phyloP scores from a whole-genome alignment of 2,797 vertebrate genomes.

The Smutsia gigantea region DNA sequence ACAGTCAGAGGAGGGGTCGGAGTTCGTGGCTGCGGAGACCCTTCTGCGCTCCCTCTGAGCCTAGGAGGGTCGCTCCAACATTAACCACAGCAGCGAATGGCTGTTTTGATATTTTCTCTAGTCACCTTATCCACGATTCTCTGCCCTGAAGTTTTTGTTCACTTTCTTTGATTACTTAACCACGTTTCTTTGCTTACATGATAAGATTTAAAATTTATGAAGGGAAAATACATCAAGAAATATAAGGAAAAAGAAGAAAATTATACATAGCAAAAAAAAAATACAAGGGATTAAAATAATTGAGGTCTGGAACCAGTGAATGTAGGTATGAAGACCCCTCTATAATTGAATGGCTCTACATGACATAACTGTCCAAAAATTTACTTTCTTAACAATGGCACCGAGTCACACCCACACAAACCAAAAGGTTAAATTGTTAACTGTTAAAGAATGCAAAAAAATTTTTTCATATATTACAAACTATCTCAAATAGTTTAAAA shows the following conservation, averaged over 20 bases:
- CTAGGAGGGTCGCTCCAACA: not conserved
- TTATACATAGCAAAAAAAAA: not conserved
- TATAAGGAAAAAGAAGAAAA: not conserved
- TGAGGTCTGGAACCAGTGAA: not conserved
- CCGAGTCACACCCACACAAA: not conserved
- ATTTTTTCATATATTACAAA: not conserved
- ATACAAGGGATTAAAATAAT: too few species aligned
- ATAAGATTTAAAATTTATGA: not conserved
- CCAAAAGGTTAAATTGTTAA: not conserved
- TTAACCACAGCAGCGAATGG: too few species aligned
- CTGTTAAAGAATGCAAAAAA: not conserved
- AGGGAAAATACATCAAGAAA: not conserved
- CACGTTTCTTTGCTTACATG: not conserved
- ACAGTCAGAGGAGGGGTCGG: fast-evolving
- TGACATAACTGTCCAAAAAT: not conserved
- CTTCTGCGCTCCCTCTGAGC: not conserved
- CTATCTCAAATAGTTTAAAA: not conserved
- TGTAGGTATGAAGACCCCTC: not conserved
- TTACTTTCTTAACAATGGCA: not conserved
- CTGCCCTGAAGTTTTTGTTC: not conserved
- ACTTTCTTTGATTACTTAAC: not conserved
- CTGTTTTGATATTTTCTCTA: not conserved
- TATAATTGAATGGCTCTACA: too few species aligned
- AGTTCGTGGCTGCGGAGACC: too few species aligned
- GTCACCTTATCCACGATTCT: too few species aligned